These are phyloP conservation scores for Tetropium fuscum DNA, from an alignment of 2,888 invertebrate species.

Conservation along the genomic window DNA sequence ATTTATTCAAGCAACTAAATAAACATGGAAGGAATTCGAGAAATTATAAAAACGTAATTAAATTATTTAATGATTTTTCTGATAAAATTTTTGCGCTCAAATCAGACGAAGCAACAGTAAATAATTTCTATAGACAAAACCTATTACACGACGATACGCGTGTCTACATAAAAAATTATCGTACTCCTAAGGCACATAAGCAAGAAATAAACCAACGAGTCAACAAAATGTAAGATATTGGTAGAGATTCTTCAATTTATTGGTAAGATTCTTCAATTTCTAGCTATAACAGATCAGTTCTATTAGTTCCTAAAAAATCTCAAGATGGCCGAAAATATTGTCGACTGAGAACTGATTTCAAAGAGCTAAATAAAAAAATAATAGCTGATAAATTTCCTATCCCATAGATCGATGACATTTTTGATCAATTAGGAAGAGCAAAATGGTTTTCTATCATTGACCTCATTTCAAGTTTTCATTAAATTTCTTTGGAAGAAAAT, in stretches of 20 bases:
- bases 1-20: no score
- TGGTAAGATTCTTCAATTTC: no score
- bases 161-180: conserved; percentile 44
- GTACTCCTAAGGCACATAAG: conserved; percentile 28
- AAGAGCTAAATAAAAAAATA: conserved; percentile 36
- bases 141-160: conserved; percentile 35
- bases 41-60: no score
- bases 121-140: conserved; percentile 47
- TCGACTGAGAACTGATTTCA: no score
- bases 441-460: conserved; percentile 41
- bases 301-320: no score
- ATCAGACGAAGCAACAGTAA: conserved; percentile 34
- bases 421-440: conserved; percentile 38
- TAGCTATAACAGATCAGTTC: no score
- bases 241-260: no score
- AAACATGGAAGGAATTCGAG: no score
- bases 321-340: conserved; percentile 39
- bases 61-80: no score
- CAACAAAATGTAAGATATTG: no score
- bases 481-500: conserved; percentile 34
- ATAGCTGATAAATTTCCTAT: conserved; percentile 39
- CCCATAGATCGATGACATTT: conserved; percentile 39
- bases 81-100: conserved; percentile 42
- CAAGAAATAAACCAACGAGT: no score
- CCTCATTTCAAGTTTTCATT: conserved; percentile 35